Base-by-base conservation (phyloP, 1,140 invertebrate species). In the Drusus annulatus region DNA sequence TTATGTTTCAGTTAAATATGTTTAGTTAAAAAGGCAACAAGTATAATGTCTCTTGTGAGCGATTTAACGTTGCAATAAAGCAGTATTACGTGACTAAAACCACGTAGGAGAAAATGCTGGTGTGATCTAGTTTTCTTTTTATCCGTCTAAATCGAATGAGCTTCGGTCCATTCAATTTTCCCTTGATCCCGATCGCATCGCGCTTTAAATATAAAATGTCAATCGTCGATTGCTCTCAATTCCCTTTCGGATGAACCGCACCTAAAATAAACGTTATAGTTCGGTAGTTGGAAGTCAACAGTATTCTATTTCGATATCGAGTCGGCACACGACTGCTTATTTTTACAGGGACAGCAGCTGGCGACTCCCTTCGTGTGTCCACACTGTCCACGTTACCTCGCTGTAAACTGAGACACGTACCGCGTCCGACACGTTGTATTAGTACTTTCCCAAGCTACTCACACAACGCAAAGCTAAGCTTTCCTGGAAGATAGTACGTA, bases 211-310 rank as follows among this genome's bases (percentile, higher is more conserved):
- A 31, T 25, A 71, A 71, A 71, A 25, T 52, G 68, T 52, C 68
- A 51, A 71, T 71, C 25, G 21, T 19, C 68, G 68, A 51, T 71
- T 71, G 45, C 45, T 71, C 68, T 17, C 68, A 13, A 71, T 25
- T 71, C 50, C 2, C n/a, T 52, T 71, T 71, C 19, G 25, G 68
- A 71, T 71, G 21, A 25, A 16, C n/a, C 21, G 51, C 17, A 52
- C 23, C 68, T 10, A 52, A 71, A 71, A 71, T 51, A 71, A 25
- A 71, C 15, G 8, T n/a, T 19, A 15, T 25, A 71, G 36, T 71
- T 7, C 16, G 50, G 17, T 71, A n/a, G 62, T 65, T 31, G 62
- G 68, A 52, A 13, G 36, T 51, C 16, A 19, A 71, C 45, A 19
- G 45, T 15, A 16, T 19, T 71, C 68, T 71, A 71, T 71, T 71